Evolutionary conservation across 2,113 vertebrate species (phyloP), one percentile per base, ranked within the genome.

Genomic region (Apeltes quadracus): DNA sequence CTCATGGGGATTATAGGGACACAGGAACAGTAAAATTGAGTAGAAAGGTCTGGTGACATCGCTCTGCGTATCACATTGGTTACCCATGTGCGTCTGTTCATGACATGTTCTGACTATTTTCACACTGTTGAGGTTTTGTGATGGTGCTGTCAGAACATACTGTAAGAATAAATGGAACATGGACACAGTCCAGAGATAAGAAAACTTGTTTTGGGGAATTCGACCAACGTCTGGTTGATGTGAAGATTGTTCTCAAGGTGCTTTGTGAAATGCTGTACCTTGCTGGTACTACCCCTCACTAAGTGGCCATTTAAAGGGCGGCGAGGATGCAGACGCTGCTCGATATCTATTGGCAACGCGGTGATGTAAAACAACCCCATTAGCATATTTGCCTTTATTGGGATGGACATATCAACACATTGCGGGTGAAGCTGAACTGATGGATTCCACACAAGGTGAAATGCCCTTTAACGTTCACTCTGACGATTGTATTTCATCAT

Each of bases 331-430:
- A 70, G 69, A 78, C 58, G 36, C 44, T 56, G 68, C n/a, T 70
- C 53, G 0, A 34, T 69, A 25, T 84, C 78, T 76, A 81, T 79
- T 78, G 65, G 75, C 61, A 59, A 61, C 61, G 76, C 71, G 70
- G 27, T 66, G 51, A 81, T 59, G 69, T 56, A 78, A 84, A 85
- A 79, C 66, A 0, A 72, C 75, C 7, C 59, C 81, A 63, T 81
- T 73, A 75, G 54, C 69, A 68, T 63, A 73, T 23, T 29, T 5
- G 7, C 22, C 23, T 62, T 75, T 72, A 68, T 63, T 70, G 51
- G 53, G 51, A 22, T 53, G 16, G 32, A 74, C 61, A 13, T 50
- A 62, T 67, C 67, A 84, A 57, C 54, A 65, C 71, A 56, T 9
- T 44, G 34, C 64, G 82, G 48, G 61, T 50, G 36, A 46, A 81